phyloP scores from a whole-genome alignment of 2,797 vertebrate species.

The Myotis daubentonii region DNA sequence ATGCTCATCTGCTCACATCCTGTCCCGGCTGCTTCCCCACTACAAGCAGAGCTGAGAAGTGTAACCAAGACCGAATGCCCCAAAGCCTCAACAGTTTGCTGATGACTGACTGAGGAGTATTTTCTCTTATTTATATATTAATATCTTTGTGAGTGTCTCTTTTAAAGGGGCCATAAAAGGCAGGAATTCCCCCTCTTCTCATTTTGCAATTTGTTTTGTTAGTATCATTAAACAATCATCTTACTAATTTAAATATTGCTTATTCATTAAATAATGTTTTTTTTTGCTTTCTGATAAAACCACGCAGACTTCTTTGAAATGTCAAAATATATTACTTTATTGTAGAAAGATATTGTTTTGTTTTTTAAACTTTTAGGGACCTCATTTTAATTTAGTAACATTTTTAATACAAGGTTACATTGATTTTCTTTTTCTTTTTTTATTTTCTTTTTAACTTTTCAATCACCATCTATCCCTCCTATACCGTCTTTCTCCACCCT shows the following conservation, averaged over 20 bases:
- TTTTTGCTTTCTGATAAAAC: neutral
- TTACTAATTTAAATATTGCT: neutral
- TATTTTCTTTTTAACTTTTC: neutral
- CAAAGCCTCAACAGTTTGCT: neutral
- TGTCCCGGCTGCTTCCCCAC: rapidly evolving
- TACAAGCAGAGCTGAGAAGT: neutral
- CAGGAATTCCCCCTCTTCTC: neutral
- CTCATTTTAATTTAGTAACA: neutral
- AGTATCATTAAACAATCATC: neutral
- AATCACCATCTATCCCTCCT: neutral
- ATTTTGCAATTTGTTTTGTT: neutral
- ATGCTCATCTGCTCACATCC: rapidly evolving
- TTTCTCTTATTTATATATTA: neutral
- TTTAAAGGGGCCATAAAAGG: neutral
- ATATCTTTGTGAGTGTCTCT: neutral
- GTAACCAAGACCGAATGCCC: rapidly evolving
- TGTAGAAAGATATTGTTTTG: neutral
- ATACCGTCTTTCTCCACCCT: neutral
- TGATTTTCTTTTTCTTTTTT: neutral
- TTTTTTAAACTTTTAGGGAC: neutral
- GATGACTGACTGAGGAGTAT: neutral
- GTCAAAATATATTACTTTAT: neutral
- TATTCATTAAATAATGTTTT: neutral
- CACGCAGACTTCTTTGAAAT: neutral
- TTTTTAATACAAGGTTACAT: neutral